A percentile compares a stretch with the other conserved stretches of the same genome.
These are phyloP conservation scores for Malurus leucopterus DNA, from an alignment of 2,797 vertebrate genomes.

Conservation along the genomic window DNA sequence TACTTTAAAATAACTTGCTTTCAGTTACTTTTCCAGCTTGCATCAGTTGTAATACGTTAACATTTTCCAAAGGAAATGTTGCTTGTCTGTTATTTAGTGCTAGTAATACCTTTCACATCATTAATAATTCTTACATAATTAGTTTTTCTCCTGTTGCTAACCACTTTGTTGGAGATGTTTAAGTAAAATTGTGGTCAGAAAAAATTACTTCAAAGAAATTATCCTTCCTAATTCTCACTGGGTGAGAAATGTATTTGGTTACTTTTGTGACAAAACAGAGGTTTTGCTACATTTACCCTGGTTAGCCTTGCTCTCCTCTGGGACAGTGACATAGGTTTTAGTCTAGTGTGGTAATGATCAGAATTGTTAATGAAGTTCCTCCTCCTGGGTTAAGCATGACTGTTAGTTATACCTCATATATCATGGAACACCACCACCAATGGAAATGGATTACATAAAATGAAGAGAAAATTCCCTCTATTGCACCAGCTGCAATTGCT, in stretches of 20 bases:
- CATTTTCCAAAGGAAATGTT: neutral
- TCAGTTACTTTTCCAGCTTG: neutral
- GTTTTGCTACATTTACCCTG: neutral
- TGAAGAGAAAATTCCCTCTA: neutral
- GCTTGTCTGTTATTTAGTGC: neutral
- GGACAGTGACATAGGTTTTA: conserved; percentile 13
- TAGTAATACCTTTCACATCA: neutral
- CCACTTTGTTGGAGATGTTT: neutral
- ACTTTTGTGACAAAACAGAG: neutral
- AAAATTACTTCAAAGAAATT: neutral
- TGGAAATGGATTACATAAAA: neutral
- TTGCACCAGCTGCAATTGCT: neutral
- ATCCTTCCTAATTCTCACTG: neutral
- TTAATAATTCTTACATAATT: neutral
- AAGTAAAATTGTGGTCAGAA: neutral
- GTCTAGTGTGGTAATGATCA: neutral
- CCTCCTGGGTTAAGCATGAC: neutral
- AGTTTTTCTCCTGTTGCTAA: neutral
- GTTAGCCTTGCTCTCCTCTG: neutral
- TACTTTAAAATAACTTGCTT: neutral
- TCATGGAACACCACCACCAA: neutral
- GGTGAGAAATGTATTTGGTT: neutral
- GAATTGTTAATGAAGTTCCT: neutral
- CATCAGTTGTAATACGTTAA: neutral
- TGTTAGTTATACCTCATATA: neutral